Evolutionary conservation across 2,888 invertebrate genomes (phyloP).

Genomic region (Drosophila fulvimacula): DNA sequence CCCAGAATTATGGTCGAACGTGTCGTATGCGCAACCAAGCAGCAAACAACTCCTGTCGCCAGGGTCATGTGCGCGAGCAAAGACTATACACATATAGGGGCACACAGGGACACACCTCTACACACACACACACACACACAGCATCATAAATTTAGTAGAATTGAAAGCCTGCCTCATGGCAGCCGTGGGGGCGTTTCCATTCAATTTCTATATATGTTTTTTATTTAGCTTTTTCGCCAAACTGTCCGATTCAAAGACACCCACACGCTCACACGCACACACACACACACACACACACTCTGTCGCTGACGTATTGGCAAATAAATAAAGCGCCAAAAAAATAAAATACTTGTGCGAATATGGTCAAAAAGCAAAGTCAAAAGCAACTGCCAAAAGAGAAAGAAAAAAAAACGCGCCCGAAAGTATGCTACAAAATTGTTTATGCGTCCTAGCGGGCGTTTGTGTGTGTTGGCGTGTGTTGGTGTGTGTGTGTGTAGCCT

Average conservation of each 20-base stretch:
- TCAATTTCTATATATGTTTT: slow-evolving; percentile 56
- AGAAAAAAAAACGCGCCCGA: slow-evolving; percentile 34
- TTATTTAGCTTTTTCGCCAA: slow-evolving; percentile 44
- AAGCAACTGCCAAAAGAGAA: slow-evolving; percentile 12
- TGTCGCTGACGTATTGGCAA: slow-evolving; percentile 51
- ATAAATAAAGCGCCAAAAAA: slow-evolving; percentile 55
- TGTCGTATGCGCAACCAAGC: slow-evolving; percentile 65
- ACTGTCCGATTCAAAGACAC: slow-evolving; percentile 55
- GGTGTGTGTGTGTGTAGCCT: slow-evolving; percentile 20
- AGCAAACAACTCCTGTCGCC: slow-evolving; percentile 60
- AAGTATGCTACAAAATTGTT: slow-evolving; percentile 71
- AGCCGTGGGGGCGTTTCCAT: slow-evolving; percentile 48
- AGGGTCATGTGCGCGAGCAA: slow-evolving; percentile 42
- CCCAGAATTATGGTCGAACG: slow-evolving; percentile 50
- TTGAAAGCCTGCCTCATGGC: slow-evolving; percentile 54
- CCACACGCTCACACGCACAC: background rate
- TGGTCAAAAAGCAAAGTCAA: slow-evolving; percentile 32
- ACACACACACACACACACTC: background rate
- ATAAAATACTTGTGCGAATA: slow-evolving; percentile 48
- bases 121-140: slow-evolving; percentile 11
- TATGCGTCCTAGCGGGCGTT: slow-evolving; percentile 30
- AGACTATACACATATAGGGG: slow-evolving; percentile 31
- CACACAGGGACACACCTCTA: background rate
- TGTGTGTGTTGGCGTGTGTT: background rate
- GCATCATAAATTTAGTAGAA: slow-evolving; percentile 64